These are phyloP conservation scores for Rhynchophorus ferrugineus DNA, from an alignment of 1,140 invertebrate genomes.

Conservation along the genomic window DNA sequence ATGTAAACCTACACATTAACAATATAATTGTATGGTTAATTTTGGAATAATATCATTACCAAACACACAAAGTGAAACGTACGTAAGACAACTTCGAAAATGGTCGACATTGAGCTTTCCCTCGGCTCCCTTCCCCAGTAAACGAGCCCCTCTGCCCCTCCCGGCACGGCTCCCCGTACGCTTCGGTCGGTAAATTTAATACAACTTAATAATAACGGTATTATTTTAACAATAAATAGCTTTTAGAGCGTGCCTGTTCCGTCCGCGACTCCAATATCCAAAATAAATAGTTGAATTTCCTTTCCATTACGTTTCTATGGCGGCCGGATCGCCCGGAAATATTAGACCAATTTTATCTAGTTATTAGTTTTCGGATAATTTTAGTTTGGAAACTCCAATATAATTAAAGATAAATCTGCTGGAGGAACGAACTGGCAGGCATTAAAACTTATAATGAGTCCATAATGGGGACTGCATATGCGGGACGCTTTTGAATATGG, in stretches of 20 bases:
- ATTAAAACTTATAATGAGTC: neutral
- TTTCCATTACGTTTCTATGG: slow-evolving; percentile 16
- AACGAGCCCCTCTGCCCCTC: no score
- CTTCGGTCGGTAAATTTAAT: no score
- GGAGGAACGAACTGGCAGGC: neutral
- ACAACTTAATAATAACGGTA: slow-evolving; percentile 14
- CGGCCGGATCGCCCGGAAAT: slow-evolving; percentile 11
- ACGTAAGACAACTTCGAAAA: no score
- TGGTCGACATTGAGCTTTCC: no score
- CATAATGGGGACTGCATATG: no score
- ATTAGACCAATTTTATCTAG: slow-evolving; percentile 23
- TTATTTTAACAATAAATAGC: slow-evolving; percentile 21
- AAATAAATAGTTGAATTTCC: slow-evolving; percentile 23
- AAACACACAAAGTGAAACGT: no score
- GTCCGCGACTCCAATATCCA: slow-evolving; percentile 13
- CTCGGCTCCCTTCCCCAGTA: no score
- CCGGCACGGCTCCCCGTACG: no score
- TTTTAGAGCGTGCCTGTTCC: slow-evolving; percentile 14
- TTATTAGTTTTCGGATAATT: slow-evolving; percentile 23
- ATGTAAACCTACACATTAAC: no score
- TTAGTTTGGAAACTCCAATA: slow-evolving; percentile 21
- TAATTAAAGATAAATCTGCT: slow-evolving; percentile 23
- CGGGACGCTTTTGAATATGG: no score
- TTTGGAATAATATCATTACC: no score
- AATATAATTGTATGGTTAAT: no score